Evolutionary conservation across 2,797 vertebrate species (phyloP), one percentile per base, ranked within the genome.

Genomic region (Coregonus sp.): DNA sequence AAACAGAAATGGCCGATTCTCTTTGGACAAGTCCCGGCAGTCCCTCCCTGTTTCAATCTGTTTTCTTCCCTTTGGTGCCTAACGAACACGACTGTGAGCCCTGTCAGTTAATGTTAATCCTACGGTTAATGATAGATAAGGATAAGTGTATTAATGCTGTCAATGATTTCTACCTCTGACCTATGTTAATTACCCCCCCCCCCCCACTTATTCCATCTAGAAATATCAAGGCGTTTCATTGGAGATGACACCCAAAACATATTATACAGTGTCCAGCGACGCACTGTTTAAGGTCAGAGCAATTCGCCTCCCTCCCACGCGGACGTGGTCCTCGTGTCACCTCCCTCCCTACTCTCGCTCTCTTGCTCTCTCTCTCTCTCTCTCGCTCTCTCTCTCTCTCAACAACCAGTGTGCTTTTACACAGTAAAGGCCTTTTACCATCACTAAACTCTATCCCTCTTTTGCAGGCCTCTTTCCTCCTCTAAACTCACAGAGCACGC

Each of bases 191-290:
- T 78, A 83, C 89, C 90, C 82, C 91, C 91, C 80, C 89, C 91
- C 82, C 90, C 77, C 81, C 79, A 93, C 93, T 93, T 95, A 94
- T 95, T 94, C 88, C 93, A 94, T 95, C 92, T 94, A 95, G 94
- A 95, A 94, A 90, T 95, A 94, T 95, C 94, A 95, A 94, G 93
- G 92, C 91, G 93, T 95, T 84, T 94, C 93, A 92, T 95, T 95
- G 94, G 93, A 95, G 94, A 95, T 95, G 93, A 92, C 93, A 90
- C 92, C 94, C 91, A 94, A 95, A 95, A 93, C 94, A 91, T 95
- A 94, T 95, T 95, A 94, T 94, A 94, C 93, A 93, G 93, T 94
- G 92, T 94, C 94, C 92, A 93, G 94, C 79, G 94, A 94, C 93
- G 93, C 94, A 88, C 93, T 95, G 91, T 95, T 95, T 93, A 94